These are phyloP conservation scores for Ariopsis seemanni DNA, from an alignment of 2,113 vertebrate genomes.

Conservation along the genomic window DNA sequence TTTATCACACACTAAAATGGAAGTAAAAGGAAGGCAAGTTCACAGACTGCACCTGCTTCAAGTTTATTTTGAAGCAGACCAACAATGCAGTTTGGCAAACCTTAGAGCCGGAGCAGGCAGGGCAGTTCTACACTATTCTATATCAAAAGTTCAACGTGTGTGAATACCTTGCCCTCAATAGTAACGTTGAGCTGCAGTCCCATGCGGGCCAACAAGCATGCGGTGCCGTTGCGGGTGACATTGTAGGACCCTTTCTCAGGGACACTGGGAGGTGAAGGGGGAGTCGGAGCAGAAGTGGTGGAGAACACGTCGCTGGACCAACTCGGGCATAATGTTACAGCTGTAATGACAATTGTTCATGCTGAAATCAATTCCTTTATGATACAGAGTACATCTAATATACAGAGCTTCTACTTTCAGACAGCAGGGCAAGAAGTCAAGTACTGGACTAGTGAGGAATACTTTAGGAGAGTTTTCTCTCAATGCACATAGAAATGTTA, in stretches of 20 bases:
- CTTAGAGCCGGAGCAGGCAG: neutral
- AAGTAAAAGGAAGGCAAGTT: neutral
- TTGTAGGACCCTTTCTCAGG: slow-evolving; percentile 75
- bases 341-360: slow-evolving; percentile 24
- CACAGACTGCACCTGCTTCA: neutral
- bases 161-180: slow-evolving; percentile 71
- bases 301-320: slow-evolving; percentile 64
- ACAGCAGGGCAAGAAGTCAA: neutral
- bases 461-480: neutral
- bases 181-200: slow-evolving; percentile 88
- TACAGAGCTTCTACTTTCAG: neutral
- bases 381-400: neutral
- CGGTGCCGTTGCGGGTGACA: slow-evolving; percentile 73
- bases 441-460: neutral
- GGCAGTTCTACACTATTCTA: neutral
- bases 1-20: neutral
- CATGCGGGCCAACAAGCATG: slow-evolving; percentile 84
- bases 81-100: neutral
- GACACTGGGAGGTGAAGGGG: slow-evolving; percentile 53
- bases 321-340: slow-evolving; percentile 58
- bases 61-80: neutral
- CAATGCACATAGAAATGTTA: neutral
- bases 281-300: slow-evolving; percentile 50
- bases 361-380: neutral
- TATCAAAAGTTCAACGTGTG: neutral